Base-by-base conservation (phyloP, 2,797 vertebrate species). In the Ctenopoma multispine region DNA sequence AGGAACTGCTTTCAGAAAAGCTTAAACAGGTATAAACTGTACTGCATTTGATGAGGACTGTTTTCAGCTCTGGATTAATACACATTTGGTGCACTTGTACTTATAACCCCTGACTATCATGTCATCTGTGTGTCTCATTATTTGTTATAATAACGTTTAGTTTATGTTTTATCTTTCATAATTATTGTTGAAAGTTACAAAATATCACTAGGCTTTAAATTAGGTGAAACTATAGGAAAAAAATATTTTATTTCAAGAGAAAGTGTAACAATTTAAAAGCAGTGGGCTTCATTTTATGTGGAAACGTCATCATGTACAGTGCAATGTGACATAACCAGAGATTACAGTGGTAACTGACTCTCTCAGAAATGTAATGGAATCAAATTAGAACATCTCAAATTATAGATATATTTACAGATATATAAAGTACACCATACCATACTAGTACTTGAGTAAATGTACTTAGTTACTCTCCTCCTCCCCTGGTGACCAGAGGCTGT, bases 401-500 rank as follows among this genome's bases (percentile, higher is more conserved):
- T 1, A 21, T 11, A 4, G 23, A 63, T 12, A 48, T 8, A 23
- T 18, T 48, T 5, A 53, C 14, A 41, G 40, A 10, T n/a, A 44
- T 18, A 40, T 12, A 41, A 4, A 4, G 14, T 14, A 34, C 5
- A 76, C 48, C 11, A 49, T 70, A 51, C 2, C 9, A 7, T 27
- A 58, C 51, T 8, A 10, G 7, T 20, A 47, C 21, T 61, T 34
- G 27, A 66, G 55, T 63, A 56, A 65, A 63, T 50, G 24, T 36
- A 31, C 17, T 20, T 27, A 27, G 51, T 62, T 56, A 70, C 44
- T 74, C 61, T 71, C 41, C n/a, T 68, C 23, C 47, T 69, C 38
- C 69, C n/a, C 44, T 1, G 3, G 34, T 75, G 56, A 80, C 21
- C 50, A 64, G 38, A 63, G 44, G 54, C 59, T 61, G 64, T 57